Conservation (phyloP, 2,113 vertebrate species). For the Monopterus albus region DNA sequence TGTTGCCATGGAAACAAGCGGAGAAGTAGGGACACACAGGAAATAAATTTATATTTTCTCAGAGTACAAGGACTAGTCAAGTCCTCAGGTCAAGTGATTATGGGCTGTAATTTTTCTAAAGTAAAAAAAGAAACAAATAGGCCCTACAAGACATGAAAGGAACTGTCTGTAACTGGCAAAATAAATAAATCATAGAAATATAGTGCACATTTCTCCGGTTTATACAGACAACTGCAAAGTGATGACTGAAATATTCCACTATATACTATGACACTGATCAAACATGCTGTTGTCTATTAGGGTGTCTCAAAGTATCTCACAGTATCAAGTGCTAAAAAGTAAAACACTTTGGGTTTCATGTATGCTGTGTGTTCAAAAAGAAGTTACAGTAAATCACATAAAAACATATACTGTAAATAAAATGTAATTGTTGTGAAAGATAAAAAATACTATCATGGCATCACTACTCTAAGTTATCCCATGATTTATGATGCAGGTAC, state of each 20-base stretch:
- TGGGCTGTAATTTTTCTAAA: conserved; percentile 11
- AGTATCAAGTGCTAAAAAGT: background rate
- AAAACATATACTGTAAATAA: background rate
- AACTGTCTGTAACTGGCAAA: no score
- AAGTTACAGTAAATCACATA: background rate
- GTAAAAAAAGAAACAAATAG: conserved; percentile 2
- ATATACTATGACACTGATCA: background rate
- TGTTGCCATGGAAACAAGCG: conserved; percentile 84
- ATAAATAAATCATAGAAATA: background rate
- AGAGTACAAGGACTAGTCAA: conserved; percentile 41
- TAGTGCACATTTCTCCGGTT: background rate
- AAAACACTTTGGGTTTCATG: no score
- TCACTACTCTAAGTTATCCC: no score
- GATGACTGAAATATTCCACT: no score
- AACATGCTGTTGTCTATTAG: background rate
- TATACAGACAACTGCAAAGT: background rate
- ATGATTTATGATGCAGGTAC: no score
- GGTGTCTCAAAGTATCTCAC: background rate
- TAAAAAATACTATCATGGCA: no score
- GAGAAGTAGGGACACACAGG: conserved; percentile 59
- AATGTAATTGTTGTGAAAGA: background rate
- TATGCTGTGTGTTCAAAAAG: no score
- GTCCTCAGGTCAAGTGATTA: conserved; percentile 45
- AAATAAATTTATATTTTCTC: conserved; percentile 71
- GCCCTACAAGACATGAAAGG: no score